Percentiles rank a stretch among this genome's conserved stretches.
phyloP scores from a whole-genome alignment of 2,888 invertebrate species.

The Neoascia interrupta region DNA sequence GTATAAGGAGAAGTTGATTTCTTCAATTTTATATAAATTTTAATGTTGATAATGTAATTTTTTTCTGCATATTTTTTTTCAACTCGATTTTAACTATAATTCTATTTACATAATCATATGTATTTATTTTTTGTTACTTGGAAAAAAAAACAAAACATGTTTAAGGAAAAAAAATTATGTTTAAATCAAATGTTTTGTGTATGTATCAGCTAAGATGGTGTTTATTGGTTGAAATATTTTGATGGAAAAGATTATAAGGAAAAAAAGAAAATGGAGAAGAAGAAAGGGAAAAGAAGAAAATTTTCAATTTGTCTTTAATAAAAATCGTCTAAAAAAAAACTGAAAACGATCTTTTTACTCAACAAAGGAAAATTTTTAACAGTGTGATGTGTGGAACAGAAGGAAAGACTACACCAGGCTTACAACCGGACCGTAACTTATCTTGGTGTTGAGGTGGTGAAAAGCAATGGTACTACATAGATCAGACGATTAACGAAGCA shows the following conservation, averaged over 20 bases:
- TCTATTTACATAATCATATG: not conserved
- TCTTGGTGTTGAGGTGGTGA: too few relatives aligned
- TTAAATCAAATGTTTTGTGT: constrained; percentile 45
- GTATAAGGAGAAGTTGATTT: not conserved
- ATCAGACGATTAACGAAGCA: too few relatives aligned
- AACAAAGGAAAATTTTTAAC: too few relatives aligned
- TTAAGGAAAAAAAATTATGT: constrained; percentile 7
- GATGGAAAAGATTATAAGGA: constrained; percentile 27
- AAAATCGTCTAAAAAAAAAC: constrained; percentile 45
- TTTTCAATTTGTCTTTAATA: constrained; percentile 60
- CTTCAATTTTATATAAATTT: constrained; percentile 22
- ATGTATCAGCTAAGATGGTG: constrained; percentile 42
- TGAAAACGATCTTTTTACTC: not conserved
- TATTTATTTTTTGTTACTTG: constrained; percentile 30
- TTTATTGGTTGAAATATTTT: constrained; percentile 51
- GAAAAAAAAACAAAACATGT: constrained; percentile 4
- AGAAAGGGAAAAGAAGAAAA: constrained; percentile 27
- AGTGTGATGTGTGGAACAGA: too few relatives aligned
- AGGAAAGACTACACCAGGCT: too few relatives aligned
- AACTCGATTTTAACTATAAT: constrained; percentile 1
- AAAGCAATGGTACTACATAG: too few relatives aligned
- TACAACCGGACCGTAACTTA: too few relatives aligned
- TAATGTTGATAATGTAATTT: not conserved
- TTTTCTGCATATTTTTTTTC: not conserved
- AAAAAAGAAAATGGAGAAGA: constrained; percentile 17